Evolutionary conservation across 2,797 vertebrate genomes (phyloP).

Genomic region (Acrossocheilus wenchowensis): DNA sequence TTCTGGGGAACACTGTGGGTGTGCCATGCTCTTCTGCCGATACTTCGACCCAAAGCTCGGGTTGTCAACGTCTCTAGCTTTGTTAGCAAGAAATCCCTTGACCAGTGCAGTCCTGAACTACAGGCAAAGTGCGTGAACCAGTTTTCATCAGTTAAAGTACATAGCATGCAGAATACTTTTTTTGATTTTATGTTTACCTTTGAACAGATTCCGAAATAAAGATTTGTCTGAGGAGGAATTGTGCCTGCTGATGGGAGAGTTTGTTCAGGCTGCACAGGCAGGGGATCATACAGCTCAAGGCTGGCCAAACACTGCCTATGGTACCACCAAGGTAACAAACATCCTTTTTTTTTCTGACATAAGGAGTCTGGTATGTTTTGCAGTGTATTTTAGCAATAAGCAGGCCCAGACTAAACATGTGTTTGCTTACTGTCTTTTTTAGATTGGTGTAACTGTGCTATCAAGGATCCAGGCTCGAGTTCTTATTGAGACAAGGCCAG

Average conservation of each 20-base stretch:
- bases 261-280: conserved; percentile 62
- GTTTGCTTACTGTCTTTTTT: conserved; percentile 16
- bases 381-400: background rate
- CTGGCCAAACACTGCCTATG: conserved; percentile 66
- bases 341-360: background rate
- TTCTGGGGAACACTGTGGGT: conserved; percentile 67
- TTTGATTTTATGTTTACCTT: conserved; percentile 16
- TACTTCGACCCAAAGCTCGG: conserved; percentile 61
- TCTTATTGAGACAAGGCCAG: conserved; percentile 57
- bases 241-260: conserved; percentile 63
- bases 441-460: conserved; percentile 64
- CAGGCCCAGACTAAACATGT: background rate
- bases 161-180: background rate
- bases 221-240: conserved; percentile 65
- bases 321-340: conserved; percentile 59
- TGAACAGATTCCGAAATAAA: conserved; percentile 55
- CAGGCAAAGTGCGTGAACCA: conserved; percentile 60
- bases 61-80: conserved; percentile 69
- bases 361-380: background rate
- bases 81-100: conserved; percentile 61
- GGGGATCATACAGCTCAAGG: conserved; percentile 62
- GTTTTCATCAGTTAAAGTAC: background rate
- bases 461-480: conserved; percentile 66
- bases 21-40: conserved; percentile 61
- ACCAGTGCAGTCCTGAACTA: conserved; percentile 61